Evolutionary conservation across 2,113 vertebrate species (phyloP).

Genomic region (crab-eating macaque (Macaca fascicularis)): DNA sequence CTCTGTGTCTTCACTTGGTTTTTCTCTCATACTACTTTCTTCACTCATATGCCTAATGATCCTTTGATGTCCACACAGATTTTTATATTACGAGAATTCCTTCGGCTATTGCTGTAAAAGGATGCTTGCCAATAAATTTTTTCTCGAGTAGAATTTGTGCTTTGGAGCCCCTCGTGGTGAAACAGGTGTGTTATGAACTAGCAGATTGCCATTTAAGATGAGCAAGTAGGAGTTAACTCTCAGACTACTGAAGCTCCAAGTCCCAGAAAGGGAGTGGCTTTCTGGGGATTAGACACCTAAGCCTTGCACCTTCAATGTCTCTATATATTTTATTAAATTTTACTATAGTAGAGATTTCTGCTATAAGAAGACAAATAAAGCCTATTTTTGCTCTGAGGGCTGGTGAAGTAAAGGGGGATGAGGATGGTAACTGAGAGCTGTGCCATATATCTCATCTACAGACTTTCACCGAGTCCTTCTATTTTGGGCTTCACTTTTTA

Average conservation of each 20-base stretch:
- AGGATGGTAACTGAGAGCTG: background rate
- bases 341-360: background rate
- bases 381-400: background rate
- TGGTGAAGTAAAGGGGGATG: background rate
- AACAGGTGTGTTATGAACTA: background rate
- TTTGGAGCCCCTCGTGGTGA: background rate
- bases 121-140: background rate
- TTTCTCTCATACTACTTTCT: background rate
- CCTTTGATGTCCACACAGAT: background rate
- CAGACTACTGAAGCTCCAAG: background rate
- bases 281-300: background rate
- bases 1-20: background rate
- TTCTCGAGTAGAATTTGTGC: background rate
- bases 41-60: background rate
- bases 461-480: background rate
- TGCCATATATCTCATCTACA: background rate
- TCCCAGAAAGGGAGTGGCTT: background rate
- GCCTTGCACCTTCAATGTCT: background rate
- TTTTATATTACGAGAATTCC: background rate
- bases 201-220: too few relatives aligned
- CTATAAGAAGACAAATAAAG: background rate
- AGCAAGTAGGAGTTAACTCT: background rate
- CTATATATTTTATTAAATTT: background rate
- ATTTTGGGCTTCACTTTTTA: background rate
- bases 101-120: background rate